Percentiles rank a stretch among this genome's conserved stretches.
These are phyloP conservation scores for Samia ricini DNA, from an alignment of 1,140 invertebrate species.

Conservation along the genomic window DNA sequence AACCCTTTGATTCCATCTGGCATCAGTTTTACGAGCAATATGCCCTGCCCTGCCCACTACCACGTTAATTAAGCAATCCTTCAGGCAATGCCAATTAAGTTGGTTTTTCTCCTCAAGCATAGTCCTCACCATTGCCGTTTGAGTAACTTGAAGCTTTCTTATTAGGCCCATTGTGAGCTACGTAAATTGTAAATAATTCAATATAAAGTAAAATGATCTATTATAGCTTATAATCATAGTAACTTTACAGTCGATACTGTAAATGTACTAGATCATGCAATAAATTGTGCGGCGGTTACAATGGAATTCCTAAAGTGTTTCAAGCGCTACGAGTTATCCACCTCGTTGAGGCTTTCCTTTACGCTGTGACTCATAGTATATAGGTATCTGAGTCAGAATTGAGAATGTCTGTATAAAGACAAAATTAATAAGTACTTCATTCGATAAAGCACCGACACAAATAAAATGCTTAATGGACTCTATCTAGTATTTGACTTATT, in stretches of 20 bases:
- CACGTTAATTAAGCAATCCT: no score
- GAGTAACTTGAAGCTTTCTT: no score
- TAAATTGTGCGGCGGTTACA: conserved; percentile 62
- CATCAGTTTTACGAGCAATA: no score
- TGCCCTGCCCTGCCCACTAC: no score
- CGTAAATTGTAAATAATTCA: background rate
- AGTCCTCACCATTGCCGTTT: no score
- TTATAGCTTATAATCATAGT: background rate
- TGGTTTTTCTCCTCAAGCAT: no score
- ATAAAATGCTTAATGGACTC: background rate
- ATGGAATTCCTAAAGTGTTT: conserved; percentile 60
- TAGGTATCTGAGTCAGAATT: conserved; percentile 35
- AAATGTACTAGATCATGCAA: conserved; percentile 49
- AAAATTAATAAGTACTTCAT: conserved; percentile 13
- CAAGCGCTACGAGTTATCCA: conserved; percentile 35
- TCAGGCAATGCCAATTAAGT: no score
- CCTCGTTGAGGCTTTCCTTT: conserved; percentile 37
- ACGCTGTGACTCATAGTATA: conserved; percentile 28
- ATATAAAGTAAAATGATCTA: background rate
- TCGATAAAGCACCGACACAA: background rate
- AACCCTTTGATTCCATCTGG: no score
- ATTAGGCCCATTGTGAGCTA: no score
- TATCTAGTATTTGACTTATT: background rate
- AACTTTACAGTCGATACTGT: conserved; percentile 30
- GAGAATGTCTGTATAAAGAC: conserved; percentile 28